These are phyloP conservation scores for Andinoacara biseriatus DNA, from an alignment of 2,113 vertebrate species.

Conservation along the genomic window DNA sequence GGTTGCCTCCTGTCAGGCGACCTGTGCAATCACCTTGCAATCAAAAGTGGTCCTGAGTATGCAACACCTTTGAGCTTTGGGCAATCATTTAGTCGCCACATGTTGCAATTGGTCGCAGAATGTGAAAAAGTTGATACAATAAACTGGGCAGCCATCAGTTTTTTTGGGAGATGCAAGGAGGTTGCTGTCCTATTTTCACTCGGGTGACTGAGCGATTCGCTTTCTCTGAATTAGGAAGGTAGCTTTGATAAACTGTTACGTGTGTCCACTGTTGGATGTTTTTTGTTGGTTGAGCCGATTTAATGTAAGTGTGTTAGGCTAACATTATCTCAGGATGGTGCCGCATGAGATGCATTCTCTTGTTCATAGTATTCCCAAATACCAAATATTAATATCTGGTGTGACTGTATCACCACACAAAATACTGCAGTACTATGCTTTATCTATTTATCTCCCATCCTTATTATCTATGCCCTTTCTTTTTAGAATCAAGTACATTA, in stretches of 20 bases:
- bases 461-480: neutral
- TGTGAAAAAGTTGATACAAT: too few species aligned
- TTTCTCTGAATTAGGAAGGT: neutral
- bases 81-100: too few species aligned
- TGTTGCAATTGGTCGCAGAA: too few species aligned
- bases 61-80: too few species aligned
- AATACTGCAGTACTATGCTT: neutral
- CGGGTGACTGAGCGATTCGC: neutral
- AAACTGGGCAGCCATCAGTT: neutral
- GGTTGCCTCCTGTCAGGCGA: too few species aligned
- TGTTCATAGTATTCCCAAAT: neutral
- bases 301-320: neutral
- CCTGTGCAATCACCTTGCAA: too few species aligned
- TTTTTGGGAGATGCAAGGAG: too few species aligned
- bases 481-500: too few species aligned
- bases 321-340: neutral
- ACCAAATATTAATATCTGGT: neutral
- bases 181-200: neutral
- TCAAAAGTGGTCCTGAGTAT: too few species aligned
- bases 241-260: neutral
- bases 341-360: neutral
- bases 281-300: fast-evolving
- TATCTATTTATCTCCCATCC: neutral
- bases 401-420: neutral
- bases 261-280: neutral